These are phyloP conservation scores for Aptenodytes patagonicus DNA, from an alignment of 2,113 vertebrate species.

Conservation along the genomic window DNA sequence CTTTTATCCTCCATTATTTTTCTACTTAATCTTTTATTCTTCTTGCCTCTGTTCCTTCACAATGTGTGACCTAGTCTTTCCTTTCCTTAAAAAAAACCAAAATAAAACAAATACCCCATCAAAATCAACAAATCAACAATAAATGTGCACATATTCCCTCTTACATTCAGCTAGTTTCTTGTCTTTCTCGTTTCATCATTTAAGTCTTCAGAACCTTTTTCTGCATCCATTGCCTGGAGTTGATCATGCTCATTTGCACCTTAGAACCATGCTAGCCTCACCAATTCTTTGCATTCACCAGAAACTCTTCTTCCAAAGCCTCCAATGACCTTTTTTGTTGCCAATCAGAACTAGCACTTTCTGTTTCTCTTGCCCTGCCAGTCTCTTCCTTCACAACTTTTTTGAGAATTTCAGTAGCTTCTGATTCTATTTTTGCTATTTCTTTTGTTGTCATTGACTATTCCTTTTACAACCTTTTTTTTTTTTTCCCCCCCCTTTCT, in stretches of 20 bases:
- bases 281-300: not conserved
- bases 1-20: not conserved
- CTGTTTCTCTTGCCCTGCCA: not conserved
- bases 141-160: not conserved
- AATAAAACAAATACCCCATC: not conserved
- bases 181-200: not conserved
- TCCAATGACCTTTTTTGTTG: not conserved
- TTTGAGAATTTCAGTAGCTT: not conserved
- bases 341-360: not conserved
- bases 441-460: not conserved
- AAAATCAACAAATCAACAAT: not conserved
- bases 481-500: too few species aligned
- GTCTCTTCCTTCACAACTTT: not conserved
- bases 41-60: not conserved
- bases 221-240: not conserved
- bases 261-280: not conserved
- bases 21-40: not conserved
- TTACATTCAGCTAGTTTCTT: not conserved
- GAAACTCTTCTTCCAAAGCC: not conserved
- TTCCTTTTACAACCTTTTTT: not conserved
- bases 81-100: not conserved
- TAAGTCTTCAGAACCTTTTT: not conserved
- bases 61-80: not conserved
- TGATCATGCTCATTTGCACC: not conserved
- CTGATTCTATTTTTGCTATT: not conserved